Conservation (phyloP, 2,113 vertebrate genomes). For the Rhineura floridana region DNA sequence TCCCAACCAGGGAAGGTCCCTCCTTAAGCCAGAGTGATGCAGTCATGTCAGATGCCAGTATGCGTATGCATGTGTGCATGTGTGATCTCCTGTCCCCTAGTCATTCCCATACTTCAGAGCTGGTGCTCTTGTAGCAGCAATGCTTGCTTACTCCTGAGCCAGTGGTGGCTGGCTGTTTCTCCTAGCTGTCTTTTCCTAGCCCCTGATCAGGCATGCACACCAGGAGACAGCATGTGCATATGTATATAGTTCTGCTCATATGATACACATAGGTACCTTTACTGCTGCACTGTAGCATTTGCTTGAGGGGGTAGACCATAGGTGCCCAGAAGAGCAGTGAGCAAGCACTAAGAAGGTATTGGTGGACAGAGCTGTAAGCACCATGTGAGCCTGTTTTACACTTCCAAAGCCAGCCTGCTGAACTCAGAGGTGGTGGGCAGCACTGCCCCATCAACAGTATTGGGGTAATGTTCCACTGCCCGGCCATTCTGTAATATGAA, state of each 20-base stretch:
- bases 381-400: not conserved
- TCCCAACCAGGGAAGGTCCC: not conserved
- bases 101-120: not conserved
- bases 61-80: too few relatives aligned
- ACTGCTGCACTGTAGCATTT: not conserved
- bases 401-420: not conserved
- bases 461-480: not conserved
- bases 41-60: too few relatives aligned
- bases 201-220: not conserved
- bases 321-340: not conserved
- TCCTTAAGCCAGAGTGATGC: too few relatives aligned
- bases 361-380: not conserved
- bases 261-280: too few relatives aligned
- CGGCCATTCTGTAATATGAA: not conserved
- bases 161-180: not conserved
- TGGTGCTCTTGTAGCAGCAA: not conserved
- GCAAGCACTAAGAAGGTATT: not conserved
- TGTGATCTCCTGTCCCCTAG: not conserved
- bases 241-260: not conserved
- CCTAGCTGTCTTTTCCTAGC: not conserved
- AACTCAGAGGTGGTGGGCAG: too few relatives aligned
- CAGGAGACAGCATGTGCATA: not conserved
- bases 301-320: not conserved
- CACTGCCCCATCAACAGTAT: not conserved
- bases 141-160: too few relatives aligned